Conservation (phyloP, 2,113 vertebrate species). For the Podiceps cristatus region DNA sequence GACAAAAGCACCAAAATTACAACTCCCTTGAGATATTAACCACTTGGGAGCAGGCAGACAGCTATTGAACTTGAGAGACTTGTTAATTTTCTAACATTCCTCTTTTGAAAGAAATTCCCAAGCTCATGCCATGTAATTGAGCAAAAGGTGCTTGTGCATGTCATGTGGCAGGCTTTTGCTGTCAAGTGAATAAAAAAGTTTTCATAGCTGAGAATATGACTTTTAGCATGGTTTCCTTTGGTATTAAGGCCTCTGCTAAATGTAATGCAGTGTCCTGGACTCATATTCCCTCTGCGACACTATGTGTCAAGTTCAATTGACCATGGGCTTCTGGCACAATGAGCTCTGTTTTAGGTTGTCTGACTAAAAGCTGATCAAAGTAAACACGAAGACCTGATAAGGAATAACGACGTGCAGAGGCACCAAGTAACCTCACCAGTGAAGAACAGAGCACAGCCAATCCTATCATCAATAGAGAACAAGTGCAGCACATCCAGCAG, state of each 20-base stretch:
- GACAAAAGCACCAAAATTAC: background rate
- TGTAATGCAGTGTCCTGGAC: background rate
- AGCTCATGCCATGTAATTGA: background rate
- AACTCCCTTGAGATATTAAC: background rate
- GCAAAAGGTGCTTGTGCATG: background rate
- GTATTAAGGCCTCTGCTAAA: background rate
- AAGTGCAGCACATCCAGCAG: background rate
- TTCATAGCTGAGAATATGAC: background rate
- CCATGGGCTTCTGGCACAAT: background rate
- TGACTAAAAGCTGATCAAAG: background rate
- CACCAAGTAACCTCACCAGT: background rate
- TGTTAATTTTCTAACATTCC: background rate
- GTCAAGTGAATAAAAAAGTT: background rate
- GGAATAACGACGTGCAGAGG: background rate
- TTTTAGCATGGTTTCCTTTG: background rate
- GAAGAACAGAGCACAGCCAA: background rate
- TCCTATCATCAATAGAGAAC: background rate
- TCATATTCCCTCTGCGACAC: background rate
- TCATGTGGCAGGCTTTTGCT: background rate
- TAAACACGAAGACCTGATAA: background rate
- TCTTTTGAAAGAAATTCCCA: background rate
- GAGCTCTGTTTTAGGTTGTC: background rate
- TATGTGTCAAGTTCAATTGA: rapidly evolving
- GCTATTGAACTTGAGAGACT: background rate
- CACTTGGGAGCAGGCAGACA: background rate